A percentile compares a stretch with the other conserved stretches of the same genome.
Conservation (phyloP, 2,797 vertebrate species). For the Rhynchonycteris naso region DNA sequence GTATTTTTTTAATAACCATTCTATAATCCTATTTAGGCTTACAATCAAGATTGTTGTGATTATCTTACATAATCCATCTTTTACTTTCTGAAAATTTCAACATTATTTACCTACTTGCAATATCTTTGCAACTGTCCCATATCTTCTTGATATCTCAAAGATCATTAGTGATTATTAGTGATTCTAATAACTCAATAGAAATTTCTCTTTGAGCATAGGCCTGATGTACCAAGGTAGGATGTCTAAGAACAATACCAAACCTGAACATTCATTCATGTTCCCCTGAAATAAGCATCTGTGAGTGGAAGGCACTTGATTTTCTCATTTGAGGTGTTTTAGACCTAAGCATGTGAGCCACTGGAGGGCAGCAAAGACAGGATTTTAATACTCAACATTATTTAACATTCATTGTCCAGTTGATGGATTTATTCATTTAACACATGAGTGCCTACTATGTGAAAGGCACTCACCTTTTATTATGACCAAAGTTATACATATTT, state of each 20-base stretch:
- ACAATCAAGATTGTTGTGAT: not conserved
- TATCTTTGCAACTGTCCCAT: not conserved
- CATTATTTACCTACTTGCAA: not conserved
- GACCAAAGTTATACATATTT: not conserved
- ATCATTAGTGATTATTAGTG: too few species aligned
- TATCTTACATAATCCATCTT: not conserved
- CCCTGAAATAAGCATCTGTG: not conserved
- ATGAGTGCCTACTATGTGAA: not conserved
- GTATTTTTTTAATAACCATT: not conserved
- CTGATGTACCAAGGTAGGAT: not conserved
- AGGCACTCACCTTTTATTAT: conserved; percentile 3
- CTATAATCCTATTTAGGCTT: not conserved
- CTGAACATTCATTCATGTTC: not conserved
- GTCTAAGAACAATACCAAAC: not conserved
- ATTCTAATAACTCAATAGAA: not conserved
- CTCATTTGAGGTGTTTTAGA: not conserved
- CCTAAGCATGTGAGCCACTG: conserved; percentile 17
- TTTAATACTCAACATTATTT: not conserved
- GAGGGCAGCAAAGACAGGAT: conserved; percentile 76
- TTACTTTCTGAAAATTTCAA: not conserved
- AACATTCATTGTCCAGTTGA: not conserved
- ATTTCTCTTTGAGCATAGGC: not conserved
- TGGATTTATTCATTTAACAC: not conserved
- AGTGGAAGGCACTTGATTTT: not conserved
- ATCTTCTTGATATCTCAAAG: not conserved